Conservation (phyloP, 2,888 invertebrate genomes). For the Penaeus monodon region DNA sequence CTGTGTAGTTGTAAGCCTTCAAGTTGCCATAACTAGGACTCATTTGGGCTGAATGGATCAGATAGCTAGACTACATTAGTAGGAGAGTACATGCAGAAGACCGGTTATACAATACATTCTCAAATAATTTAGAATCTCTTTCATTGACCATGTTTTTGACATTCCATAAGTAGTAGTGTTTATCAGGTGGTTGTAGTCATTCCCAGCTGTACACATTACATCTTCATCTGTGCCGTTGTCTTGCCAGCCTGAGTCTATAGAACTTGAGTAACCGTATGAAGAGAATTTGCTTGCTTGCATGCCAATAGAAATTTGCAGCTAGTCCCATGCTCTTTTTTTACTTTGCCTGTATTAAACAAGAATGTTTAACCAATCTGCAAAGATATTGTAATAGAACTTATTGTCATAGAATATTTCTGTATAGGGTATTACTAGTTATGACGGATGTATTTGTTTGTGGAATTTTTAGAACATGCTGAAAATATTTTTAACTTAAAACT, state of each 20-base stretch:
- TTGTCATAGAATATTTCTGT: background rate
- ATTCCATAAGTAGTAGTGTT: slow-evolving; percentile 48
- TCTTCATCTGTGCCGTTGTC: slow-evolving; percentile 34
- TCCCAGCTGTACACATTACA: slow-evolving; percentile 21
- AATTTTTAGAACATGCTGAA: slow-evolving; percentile 18
- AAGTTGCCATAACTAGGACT: slow-evolving; percentile 46
- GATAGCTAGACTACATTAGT: background rate
- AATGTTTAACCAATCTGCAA: slow-evolving; percentile 15
- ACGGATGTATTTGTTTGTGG: background rate
- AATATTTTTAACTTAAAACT: slow-evolving; percentile 6
- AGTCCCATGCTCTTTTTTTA: slow-evolving; percentile 47
- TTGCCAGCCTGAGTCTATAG: slow-evolving; percentile 39
- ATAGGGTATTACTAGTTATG: slow-evolving; percentile 20
- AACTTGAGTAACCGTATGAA: background rate
- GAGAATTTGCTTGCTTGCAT: slow-evolving; percentile 32
- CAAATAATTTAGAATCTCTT: slow-evolving; percentile 7
- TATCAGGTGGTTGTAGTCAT: slow-evolving; percentile 35
- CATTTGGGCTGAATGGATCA: slow-evolving; percentile 7
- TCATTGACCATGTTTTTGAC: slow-evolving; percentile 25
- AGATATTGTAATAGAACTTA: slow-evolving; percentile 9
- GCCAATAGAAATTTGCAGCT: slow-evolving; percentile 43
- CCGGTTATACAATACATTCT: slow-evolving; percentile 6
- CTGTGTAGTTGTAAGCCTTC: slow-evolving; percentile 3
- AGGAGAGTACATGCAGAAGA: background rate
- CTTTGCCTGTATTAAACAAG: slow-evolving; percentile 42